Percentiles rank a stretch among this genome's conserved stretches.
Evolutionary conservation across 2,797 vertebrate genomes (phyloP).

Genomic region (Aulostomus chinensis): DNA sequence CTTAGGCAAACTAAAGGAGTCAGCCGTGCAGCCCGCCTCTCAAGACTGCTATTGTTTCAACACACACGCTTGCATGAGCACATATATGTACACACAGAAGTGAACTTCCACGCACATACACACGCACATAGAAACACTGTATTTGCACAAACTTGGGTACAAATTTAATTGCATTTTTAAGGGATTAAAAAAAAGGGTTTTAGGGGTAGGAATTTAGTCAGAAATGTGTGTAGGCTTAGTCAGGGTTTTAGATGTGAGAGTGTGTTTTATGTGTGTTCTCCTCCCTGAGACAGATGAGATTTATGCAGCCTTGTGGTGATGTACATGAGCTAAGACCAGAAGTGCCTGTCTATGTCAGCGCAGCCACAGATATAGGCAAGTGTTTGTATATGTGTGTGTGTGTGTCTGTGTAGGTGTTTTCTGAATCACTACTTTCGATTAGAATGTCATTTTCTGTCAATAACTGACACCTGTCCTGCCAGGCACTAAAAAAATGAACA

Average conservation of each 20-base stretch:
- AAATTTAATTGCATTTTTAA: conserved; percentile 10
- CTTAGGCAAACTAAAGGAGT: conserved; percentile 70
- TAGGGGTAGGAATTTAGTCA: background rate
- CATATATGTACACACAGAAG: conserved; percentile 20
- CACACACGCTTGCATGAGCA: conserved; percentile 59
- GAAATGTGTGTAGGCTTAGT: no score
- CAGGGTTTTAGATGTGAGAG: conserved; percentile 5
- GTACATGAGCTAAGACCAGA: conserved; percentile 32
- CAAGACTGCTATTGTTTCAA: conserved; percentile 68
- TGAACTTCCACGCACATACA: conserved; percentile 13
- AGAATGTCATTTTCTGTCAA: conserved; percentile 75
- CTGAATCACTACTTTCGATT: conserved; percentile 68
- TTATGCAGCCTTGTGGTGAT: conserved; percentile 27
- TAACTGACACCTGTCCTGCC: conserved; percentile 71
- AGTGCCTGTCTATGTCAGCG: conserved; percentile 24
- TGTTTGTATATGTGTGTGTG: conserved; percentile 10
- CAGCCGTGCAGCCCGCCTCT: conserved; percentile 72
- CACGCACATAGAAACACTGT: conserved; percentile 2
- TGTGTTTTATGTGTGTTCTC: conserved; percentile 5
- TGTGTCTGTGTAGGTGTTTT: conserved; percentile 27
- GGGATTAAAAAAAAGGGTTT: conserved; percentile 2
- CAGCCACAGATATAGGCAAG: conserved; percentile 25
- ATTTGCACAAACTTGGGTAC: conserved; percentile 3
- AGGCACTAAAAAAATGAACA: conserved; percentile 40
- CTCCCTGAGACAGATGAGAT: conserved; percentile 31